Conservation (phyloP, 2,113 vertebrate genomes). For the Phyllopteryx taeniolatus region DNA sequence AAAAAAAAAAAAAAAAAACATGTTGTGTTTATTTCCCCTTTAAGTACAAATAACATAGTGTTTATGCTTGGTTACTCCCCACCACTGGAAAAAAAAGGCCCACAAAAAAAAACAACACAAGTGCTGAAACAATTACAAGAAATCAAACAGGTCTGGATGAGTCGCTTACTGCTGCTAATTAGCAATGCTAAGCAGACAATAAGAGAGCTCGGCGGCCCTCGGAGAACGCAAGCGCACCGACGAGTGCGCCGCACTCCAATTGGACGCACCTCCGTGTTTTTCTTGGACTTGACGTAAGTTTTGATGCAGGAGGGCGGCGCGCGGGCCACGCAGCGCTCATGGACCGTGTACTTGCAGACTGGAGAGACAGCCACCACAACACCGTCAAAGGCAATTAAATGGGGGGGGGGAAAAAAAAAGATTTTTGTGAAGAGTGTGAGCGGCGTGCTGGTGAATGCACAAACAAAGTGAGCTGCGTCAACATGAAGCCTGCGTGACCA, state of each 20-base stretch:
- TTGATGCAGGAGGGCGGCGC: conserved; percentile 90
- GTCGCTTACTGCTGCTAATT: conserved; percentile 50
- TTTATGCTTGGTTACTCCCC: too few relatives aligned
- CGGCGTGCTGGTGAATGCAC: not conserved
- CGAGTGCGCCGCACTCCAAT: conserved; percentile 59
- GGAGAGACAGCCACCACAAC: conserved; percentile 34
- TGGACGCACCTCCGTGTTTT: conserved; percentile 86
- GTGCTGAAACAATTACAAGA: not conserved
- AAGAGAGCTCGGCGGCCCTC: not conserved
- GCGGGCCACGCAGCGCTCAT: conserved; percentile 86
- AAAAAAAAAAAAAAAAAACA: not conserved
- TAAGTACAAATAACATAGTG: too few relatives aligned
- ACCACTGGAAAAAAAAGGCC: not conserved
- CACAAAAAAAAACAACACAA: not conserved
- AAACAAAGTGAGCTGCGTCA: too few relatives aligned
- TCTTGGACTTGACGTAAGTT: conserved; percentile 93
- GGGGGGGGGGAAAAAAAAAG: not conserved
- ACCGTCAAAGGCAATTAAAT: not conserved
- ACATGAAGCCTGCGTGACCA: too few relatives aligned
- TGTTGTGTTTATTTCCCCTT: too few relatives aligned
- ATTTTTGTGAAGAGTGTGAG: conserved; percentile 3
- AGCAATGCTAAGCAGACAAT: conserved; percentile 46
- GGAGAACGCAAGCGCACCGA: conserved; percentile 47
- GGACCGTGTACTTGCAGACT: conserved; percentile 95
- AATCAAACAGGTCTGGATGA: conserved; percentile 13